A percentile compares a stretch with the other conserved stretches of the same genome.
These are phyloP conservation scores for Ailurus styani DNA, from an alignment of 2,113 vertebrate genomes.

Conservation along the genomic window DNA sequence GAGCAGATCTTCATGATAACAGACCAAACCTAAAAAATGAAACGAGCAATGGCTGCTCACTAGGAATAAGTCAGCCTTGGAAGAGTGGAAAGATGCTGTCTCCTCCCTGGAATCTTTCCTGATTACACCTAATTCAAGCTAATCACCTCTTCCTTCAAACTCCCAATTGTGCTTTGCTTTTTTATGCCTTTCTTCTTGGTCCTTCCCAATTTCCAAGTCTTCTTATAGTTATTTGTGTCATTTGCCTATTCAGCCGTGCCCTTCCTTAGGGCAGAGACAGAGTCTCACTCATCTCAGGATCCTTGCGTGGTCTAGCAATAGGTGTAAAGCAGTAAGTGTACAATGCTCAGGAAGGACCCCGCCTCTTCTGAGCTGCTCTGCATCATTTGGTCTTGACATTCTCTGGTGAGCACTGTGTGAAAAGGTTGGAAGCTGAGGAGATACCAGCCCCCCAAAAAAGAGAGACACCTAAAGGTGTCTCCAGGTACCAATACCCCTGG, in stretches of 20 bases:
- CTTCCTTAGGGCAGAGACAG: neutral
- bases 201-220: neutral
- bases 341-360: accelerated
- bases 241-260: neutral
- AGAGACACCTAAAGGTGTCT: neutral
- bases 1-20: neutral
- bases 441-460: neutral
- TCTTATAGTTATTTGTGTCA: neutral
- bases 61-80: neutral
- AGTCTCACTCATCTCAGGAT: neutral
- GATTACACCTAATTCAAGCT: neutral
- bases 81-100: neutral
- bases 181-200: neutral
- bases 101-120: neutral
- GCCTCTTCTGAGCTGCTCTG: neutral
- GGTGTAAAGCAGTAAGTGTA: neutral
- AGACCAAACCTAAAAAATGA: neutral
- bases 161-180: neutral
- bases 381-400: neutral
- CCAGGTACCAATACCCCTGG: too few species aligned
- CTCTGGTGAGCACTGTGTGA: neutral
- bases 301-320: neutral
- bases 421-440: neutral
- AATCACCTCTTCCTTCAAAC: neutral
- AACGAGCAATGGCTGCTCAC: neutral